Evolutionary conservation across 2,888 invertebrate genomes (phyloP).

Genomic region (Icerya purchasi): DNA sequence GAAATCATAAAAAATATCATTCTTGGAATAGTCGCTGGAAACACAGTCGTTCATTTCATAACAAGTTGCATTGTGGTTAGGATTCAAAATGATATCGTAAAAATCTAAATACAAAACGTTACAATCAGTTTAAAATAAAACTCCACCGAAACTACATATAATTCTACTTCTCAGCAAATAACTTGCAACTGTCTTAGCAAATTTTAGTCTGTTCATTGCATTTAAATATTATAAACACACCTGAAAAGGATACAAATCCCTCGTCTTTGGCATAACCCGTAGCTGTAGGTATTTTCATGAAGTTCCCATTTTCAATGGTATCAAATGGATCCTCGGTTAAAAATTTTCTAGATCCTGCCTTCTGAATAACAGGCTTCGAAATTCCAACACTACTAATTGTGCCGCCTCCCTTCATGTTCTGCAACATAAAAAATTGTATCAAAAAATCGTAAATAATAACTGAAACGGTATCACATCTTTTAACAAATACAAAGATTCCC

Average conservation of each 20-base stretch:
- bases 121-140: no score
- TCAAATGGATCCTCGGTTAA: slow-evolving; percentile 20
- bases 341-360: slow-evolving; percentile 20
- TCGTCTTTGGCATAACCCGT: slow-evolving; percentile 30
- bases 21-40: slow-evolving; percentile 1
- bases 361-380: slow-evolving; percentile 22
- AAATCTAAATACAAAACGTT: no score
- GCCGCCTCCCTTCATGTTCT: background rate
- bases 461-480: no score
- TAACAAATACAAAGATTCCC: no score
- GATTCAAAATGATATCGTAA: background rate
- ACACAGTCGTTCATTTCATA: background rate
- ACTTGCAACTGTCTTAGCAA: no score
- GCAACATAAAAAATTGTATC: no score
- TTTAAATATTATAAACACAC: no score
- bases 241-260: slow-evolving; percentile 27
- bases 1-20: slow-evolving; percentile 8
- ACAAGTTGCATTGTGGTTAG: background rate
- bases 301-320: slow-evolving; percentile 19
- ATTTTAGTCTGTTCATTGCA: no score
- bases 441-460: no score
- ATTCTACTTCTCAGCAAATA: no score
- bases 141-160: no score
- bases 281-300: slow-evolving; percentile 27
- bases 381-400: slow-evolving; percentile 6